These are phyloP conservation scores for Stenodera caucasica DNA, from an alignment of 2,888 invertebrate genomes.

Conservation along the genomic window DNA sequence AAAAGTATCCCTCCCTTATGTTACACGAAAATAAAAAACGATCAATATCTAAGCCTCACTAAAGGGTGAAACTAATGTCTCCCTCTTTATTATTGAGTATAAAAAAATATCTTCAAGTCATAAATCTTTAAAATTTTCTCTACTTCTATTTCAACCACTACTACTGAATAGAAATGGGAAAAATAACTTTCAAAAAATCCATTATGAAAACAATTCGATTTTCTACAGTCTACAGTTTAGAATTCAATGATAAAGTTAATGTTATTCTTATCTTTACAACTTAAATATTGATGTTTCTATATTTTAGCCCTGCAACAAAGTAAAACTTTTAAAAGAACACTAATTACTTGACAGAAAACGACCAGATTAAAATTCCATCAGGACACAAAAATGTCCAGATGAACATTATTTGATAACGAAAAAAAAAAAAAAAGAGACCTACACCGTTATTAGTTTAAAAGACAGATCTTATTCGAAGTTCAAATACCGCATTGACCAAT, in stretches of 20 bases:
- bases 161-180: neutral
- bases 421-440: neutral
- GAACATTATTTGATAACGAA: too few species aligned
- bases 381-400: too few species aligned
- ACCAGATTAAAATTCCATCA: too few species aligned
- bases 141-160: neutral
- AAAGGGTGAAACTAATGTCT: neutral
- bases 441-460: neutral
- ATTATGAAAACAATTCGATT: neutral
- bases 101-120: neutral
- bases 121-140: neutral
- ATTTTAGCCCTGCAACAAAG: too few species aligned
- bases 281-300: neutral
- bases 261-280: constrained; percentile 1
- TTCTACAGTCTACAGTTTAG: neutral
- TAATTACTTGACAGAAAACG: too few species aligned
- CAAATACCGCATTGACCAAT: constrained; percentile 50
- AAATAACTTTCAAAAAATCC: neutral
- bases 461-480: constrained; percentile 37
- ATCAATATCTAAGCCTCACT: neutral
- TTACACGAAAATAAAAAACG: neutral
- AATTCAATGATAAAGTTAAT: neutral
- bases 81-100: neutral
- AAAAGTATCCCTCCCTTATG: neutral
- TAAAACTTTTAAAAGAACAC: too few species aligned